Base-by-base conservation (phyloP, 92 coral and sea anemone species). In the Pocillopora grandis region DNA sequence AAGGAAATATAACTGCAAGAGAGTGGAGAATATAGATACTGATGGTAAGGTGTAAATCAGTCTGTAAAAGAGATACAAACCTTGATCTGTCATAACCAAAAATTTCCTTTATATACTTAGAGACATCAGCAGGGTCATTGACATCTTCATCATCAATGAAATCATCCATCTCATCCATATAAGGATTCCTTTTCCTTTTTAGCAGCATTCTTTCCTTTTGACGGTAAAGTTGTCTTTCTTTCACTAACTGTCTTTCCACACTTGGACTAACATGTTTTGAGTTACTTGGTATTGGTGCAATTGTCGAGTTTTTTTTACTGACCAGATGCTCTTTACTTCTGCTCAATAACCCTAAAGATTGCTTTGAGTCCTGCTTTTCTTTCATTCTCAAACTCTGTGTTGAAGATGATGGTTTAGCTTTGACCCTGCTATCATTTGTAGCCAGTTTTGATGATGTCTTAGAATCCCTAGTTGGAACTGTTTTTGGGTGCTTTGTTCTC, bases 41-140 rank as follows among this genome's bases (percentile, higher is more conserved):
- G 31, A 27, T 27, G 52, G 5, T 42, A 42, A 42, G 52, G 52
- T 58, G n/a, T n/a, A 31, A 23, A 58, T 19, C 37, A 10, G 35
- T 56, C 55, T 56, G 35, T 1, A 5, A 33, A 72, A 12, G 70
- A 15, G 33, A 70, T 10, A 82, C 90, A 52, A 81, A 96, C 99
- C 90, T 92, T 71, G 92, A 71, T 72, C 84, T 88, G 86, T 96
- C 99, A 88, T 96, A 96, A 42, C 99, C 99, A 92, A 96, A 96
- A 20, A 96, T 96, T 75, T 96, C 95, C 81, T 90, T 91, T 36
- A 96, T 96, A 71, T 94, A 90, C 58, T 80, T 82, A 15, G 99
- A 94, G 27, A 94, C 91, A 86, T 96, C 90, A 76, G 81, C 90
- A 76, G 75, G 90, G 0, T 90, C 88, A 1, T 88, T 92, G 1